Base-by-base conservation (phyloP, 2,888 invertebrate genomes). In the Lymantria dispar region DNA sequence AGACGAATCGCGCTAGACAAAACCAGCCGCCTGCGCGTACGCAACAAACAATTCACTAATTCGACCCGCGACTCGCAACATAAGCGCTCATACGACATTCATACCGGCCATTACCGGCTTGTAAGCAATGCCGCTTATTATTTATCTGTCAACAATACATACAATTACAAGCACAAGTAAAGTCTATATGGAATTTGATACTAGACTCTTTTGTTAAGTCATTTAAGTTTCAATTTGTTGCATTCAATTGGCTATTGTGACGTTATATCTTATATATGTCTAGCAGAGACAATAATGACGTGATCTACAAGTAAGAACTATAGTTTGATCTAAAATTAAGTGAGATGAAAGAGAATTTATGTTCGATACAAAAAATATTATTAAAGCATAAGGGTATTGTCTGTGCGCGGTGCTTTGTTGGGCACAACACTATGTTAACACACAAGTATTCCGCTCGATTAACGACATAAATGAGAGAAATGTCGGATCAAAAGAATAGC, bases 401-500 rank as follows among this genome's bases (percentile, higher is more conserved):
- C 83, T 87, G 85, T 70, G 78, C 63, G 77, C 76, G 72, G 65
- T 70, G 82, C 87, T 86, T 91, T 91, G 88, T 88, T 78, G 77
- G 74, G 71, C 74, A 79, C 80, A 82, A 76, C 80, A 86, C 79
- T 83, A 80, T 83, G 85, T 86, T 84, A 86, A 83, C 84, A 83
- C 76, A 78, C 74, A 75, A 81, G 79, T 80, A 87, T 85, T 85
- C 82, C 87, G 87, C 83, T 87, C 90, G 82, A 89, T 91, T 90
- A 86, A 80, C 78, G 74, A 88, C 89, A 91, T 90, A 91, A 90
- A 90, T 89, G 89, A 90, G 90, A 87, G 88, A 88, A 88, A 87
- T 89, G 87, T 84, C 76, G 76, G 89, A 90, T 91, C 91, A 88
- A 89, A 89, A 89, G 90, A 85, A 90, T 87, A 87, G 83, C 91